These are phyloP conservation scores for Centropyge bicolor DNA, from an alignment of 2,797 vertebrate genomes.

Conservation along the genomic window DNA sequence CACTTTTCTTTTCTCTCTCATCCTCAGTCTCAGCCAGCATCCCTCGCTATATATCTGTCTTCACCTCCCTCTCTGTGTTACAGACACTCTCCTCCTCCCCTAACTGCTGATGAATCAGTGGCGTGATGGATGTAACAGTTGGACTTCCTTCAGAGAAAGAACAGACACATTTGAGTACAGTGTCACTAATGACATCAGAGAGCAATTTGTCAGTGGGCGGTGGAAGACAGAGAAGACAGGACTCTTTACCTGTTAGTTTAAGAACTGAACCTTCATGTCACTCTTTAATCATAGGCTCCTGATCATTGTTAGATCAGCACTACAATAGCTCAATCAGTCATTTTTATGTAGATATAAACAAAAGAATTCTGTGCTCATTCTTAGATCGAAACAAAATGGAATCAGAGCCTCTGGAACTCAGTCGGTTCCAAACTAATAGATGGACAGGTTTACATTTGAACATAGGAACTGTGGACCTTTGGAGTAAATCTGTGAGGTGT, in stretches of 20 bases:
- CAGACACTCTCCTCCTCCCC: background rate
- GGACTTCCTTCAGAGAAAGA: slow-evolving; percentile 44
- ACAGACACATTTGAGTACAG: slow-evolving; percentile 17
- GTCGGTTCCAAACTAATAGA: background rate
- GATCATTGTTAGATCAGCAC: background rate
- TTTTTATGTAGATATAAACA: background rate
- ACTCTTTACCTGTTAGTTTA: background rate
- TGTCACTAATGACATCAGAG: slow-evolving; percentile 22
- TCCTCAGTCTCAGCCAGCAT: slow-evolving; percentile 10
- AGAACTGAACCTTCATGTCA: background rate
- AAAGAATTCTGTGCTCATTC: background rate
- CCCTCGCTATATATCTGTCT: slow-evolving; percentile 17
- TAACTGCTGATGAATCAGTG: slow-evolving; percentile 50
- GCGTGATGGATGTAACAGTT: slow-evolving; percentile 27
- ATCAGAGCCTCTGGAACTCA: background rate
- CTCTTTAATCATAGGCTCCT: background rate
- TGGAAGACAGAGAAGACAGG: background rate
- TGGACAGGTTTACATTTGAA: background rate
- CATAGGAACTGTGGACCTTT: background rate
- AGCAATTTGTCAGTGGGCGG: slow-evolving; percentile 7
- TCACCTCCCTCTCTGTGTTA: slow-evolving; percentile 34
- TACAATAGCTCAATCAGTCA: background rate
- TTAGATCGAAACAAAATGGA: background rate
- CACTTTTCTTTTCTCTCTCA: slow-evolving; percentile 17
- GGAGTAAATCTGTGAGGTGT: background rate